These are phyloP conservation scores for Halictus ligatus DNA, from an alignment of 2,888 invertebrate species.

Conservation along the genomic window DNA sequence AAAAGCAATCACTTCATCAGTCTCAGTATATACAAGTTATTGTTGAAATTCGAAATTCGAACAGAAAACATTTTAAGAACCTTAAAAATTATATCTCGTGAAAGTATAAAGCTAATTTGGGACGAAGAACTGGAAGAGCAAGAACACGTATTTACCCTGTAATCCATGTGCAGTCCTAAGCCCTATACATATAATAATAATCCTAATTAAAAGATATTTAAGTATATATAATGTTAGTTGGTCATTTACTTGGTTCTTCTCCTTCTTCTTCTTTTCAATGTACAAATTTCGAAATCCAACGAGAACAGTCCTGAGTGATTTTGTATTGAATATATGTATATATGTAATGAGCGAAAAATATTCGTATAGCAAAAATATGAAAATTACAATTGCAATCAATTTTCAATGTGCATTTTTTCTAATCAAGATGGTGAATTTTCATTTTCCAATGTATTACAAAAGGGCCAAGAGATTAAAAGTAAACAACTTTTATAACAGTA, in stretches of 20 bases:
- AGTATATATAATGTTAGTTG: background rate
- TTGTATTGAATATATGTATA: slow-evolving; percentile 3
- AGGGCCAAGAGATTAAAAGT: background rate
- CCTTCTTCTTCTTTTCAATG: slow-evolving; percentile 14
- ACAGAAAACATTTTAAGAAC: slow-evolving; percentile 34
- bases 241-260: slow-evolving; percentile 21
- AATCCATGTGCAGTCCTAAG: slow-evolving; percentile 44
- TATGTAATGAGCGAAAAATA: background rate
- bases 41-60: slow-evolving; percentile 53
- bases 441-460: background rate
- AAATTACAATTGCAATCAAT: background rate
- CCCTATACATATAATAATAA: slow-evolving; percentile 21
- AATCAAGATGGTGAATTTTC: background rate
- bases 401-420: background rate
- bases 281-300: slow-evolving; percentile 48
- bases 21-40: slow-evolving; percentile 61
- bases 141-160: slow-evolving; percentile 35
- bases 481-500: background rate
- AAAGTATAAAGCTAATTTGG: slow-evolving; percentile 19
- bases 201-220: slow-evolving; percentile 18
- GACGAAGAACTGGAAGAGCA: slow-evolving; percentile 62
- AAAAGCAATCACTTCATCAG: slow-evolving; percentile 55
- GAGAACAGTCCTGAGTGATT: slow-evolving; percentile 41
- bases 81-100: slow-evolving; percentile 31
- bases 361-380: slow-evolving; percentile 4